Conservation (phyloP, 2,113 vertebrate genomes). For the Zosterops borbonicus region DNA sequence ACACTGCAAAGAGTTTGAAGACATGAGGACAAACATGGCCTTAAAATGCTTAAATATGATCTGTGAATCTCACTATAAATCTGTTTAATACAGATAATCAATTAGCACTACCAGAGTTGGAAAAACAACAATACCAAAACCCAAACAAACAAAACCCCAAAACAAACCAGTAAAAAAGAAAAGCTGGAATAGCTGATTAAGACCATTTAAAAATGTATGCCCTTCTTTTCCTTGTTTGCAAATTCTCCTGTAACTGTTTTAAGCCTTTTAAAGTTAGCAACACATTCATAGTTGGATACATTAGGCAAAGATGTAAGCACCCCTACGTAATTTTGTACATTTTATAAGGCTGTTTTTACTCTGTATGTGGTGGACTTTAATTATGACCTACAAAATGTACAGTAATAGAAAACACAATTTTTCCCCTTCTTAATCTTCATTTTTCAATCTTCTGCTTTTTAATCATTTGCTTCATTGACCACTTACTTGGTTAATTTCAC, state of each 20-base stretch:
- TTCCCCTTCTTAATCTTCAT: constrained; percentile 56
- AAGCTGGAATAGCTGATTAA: not conserved
- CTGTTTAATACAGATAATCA: not conserved
- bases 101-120: not conserved
- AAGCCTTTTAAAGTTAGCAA: not conserved
- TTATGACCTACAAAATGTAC: constrained; percentile 37
- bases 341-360: not conserved
- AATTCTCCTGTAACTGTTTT: not conserved
- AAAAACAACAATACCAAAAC: not conserved
- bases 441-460: constrained; percentile 67
- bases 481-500: constrained; percentile 72
- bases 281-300: not conserved
- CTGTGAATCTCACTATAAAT: not conserved
- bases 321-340: not conserved
- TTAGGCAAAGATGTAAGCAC: not conserved
- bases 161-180: not conserved
- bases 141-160: not conserved
- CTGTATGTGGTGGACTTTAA: not conserved
- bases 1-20: not conserved
- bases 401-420: constrained; percentile 47
- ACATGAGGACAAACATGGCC: not conserved
- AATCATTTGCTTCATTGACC: constrained; percentile 75
- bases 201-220: not conserved
- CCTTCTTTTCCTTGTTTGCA: not conserved
- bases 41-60: not conserved